A percentile compares a stretch with the other conserved stretches of the same genome.
Evolutionary conservation across 2,888 invertebrate genomes (phyloP).

Genomic region (Napeogenes inachia): DNA sequence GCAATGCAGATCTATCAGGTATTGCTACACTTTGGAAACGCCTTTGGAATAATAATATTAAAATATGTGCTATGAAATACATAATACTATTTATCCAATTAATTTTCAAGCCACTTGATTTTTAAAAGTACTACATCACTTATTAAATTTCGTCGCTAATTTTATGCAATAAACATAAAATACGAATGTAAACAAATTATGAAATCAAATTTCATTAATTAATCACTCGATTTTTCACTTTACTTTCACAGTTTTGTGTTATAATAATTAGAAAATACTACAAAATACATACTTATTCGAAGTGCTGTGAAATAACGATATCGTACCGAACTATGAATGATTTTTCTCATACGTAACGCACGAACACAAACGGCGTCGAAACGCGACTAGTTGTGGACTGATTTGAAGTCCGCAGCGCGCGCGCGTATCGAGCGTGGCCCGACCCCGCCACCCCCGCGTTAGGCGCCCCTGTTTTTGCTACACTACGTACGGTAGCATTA

Average conservation of each 20-base stretch:
- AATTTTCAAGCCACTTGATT: background rate
- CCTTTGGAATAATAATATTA: background rate
- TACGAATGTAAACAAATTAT: constrained; percentile 65
- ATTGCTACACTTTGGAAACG: background rate
- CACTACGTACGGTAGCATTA: constrained; percentile 31
- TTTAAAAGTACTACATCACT: background rate
- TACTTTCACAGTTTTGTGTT: constrained; percentile 8
- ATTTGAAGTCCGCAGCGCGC: constrained; percentile 56
- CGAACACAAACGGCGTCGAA: constrained; percentile 53
- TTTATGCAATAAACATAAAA: constrained; percentile 52
- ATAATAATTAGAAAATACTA: constrained; percentile 8
- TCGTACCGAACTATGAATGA: constrained; percentile 62
- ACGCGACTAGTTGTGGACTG: constrained; percentile 53
- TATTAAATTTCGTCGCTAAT: background rate
- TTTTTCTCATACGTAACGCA: constrained; percentile 44
- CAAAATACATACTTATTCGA: constrained; percentile 59
- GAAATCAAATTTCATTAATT: constrained; percentile 27
- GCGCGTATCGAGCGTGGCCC: constrained; percentile 73
- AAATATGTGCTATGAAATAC: background rate
- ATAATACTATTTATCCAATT: background rate
- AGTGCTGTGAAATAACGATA: constrained; percentile 56
- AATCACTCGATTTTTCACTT: constrained; percentile 5
- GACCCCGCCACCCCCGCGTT: constrained; percentile 55
- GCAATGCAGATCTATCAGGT: constrained; percentile 7
- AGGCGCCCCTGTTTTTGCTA: constrained; percentile 54